Base-by-base conservation (phyloP, 2,113 vertebrate genomes). In the Corynorhinus townsendii region DNA sequence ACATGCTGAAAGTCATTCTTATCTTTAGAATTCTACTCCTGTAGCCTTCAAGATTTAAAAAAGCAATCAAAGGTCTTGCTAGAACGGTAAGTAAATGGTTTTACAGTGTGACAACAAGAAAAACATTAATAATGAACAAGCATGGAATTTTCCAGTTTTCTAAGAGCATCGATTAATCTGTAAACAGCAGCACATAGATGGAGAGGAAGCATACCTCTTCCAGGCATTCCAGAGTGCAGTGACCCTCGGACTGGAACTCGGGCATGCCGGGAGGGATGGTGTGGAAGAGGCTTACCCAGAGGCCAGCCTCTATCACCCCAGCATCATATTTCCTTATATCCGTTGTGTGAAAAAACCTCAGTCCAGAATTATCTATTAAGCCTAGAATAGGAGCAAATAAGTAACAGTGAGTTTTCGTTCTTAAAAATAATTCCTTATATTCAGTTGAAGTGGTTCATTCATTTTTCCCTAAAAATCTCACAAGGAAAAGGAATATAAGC, bases 221-320 rank as follows among this genome's bases (percentile, higher is more conserved):
- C 28, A 99, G 98, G 97, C 99, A 99, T 96, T 99, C 99, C 97
- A 98, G 96, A 0, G 99, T 99, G 96, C 99, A 99, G 97, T 99
- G 99, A 86, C 99, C 99, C 96, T 99, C 99, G 15, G 99, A 99
- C 86, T 98, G 96, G 94, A 99, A 99, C 86, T 98, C 98, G n/a
- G 98, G 97, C 98, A 99, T 98, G 83, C 98, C 99, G 0, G 99
- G 99, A 90, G 99, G 99, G 89, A 99, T 98, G 96, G 99, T 99
- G 90, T 99, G 99, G 97, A 99, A 99, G 26, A 99, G 98, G 88
- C 99, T 99, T 86, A 99, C 99, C 99, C 99, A 99, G 88, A 99
- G 98, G 86, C 99, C 99, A 0, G 98, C 99, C 98, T 99, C 99
- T 73, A 99, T 99, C 93, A 99, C 98, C 30, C 99, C 99, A 11